Evolutionary conservation across 2,888 invertebrate genomes (phyloP), one percentile per base, ranked within the genome.

Genomic region (Poecilobothrus nobilitatus): DNA sequence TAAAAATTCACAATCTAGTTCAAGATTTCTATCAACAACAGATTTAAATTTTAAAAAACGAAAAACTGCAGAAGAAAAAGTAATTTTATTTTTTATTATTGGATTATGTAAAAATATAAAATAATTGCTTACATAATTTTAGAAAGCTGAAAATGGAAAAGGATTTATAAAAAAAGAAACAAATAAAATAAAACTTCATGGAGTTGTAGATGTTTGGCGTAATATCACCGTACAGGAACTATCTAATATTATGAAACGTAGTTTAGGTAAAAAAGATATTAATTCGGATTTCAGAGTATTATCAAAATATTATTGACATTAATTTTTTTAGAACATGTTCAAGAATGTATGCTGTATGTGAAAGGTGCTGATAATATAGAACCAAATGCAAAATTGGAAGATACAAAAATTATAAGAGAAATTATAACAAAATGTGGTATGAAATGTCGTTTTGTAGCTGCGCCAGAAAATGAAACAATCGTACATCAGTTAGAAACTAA

Each of bases 221-320:
- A 86, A 90, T 75, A 95, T 95, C 86, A 92, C 92, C 0, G 89
- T 94, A 0, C 77, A 79, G 34, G 90, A 95, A 75, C 79, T 96
- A 68, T 90, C 93, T 0, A 76, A 83, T 66, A 84, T 87, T 0
- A 76, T 91, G 41, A 81, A 84, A 5, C 87, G 87, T 77, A 84
- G 89, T 77, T 76, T 89, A 71, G 88, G 90, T 87, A 82, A 81
- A 76, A 72, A 0, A 9, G n/a, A n/a, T 63, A 4, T 3, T 69
- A 20, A 12, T 67, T 22, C 37, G 6, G 61, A 61, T n/a, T n/a
- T n/a, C n/a, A n/a, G n/a, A n/a, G 63, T 44, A 21, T 66, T 34
- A 66, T 68, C 34, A 15, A 63, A 34, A 61, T 8, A 34, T 63
- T 37, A 15, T 22, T 63, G 44, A 65, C 64, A 33, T 3, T 27